phyloP scores from a whole-genome alignment of 2,888 invertebrate species.

The Heliconius aoede region DNA sequence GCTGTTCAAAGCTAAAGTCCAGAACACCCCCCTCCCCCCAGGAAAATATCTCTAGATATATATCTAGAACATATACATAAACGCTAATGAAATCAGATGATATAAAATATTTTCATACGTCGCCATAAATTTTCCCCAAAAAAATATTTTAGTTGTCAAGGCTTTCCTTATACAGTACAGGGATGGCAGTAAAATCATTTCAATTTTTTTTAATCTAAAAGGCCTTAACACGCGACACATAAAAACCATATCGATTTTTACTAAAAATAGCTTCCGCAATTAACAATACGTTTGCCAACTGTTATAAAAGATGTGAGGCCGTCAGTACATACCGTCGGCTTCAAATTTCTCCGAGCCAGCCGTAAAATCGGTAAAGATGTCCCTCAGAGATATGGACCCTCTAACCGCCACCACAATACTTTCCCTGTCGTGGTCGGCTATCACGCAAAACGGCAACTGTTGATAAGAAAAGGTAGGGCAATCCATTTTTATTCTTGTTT shows the following conservation, averaged over 20 bases:
- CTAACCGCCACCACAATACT: slow-evolving; percentile 92
- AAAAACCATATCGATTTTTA: neutral
- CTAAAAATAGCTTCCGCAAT: neutral
- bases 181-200: too few species aligned
- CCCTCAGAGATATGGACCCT: slow-evolving; percentile 93
- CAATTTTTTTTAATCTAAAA: neutral
- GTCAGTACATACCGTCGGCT: slow-evolving; percentile 79
- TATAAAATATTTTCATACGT: too few species aligned
- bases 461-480: slow-evolving; percentile 11
- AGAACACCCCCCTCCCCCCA: too few species aligned
- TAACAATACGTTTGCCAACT: neutral
- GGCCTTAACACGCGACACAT: neutral
- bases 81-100: too few species aligned
- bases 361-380: slow-evolving; percentile 92
- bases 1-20: too few species aligned
- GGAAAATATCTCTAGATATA: too few species aligned
- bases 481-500: slow-evolving; percentile 11
- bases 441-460: slow-evolving; percentile 93
- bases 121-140: too few species aligned
- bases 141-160: too few species aligned
- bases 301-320: neutral
- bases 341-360: slow-evolving; percentile 90
- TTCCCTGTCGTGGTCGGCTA: slow-evolving; percentile 90
- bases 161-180: too few species aligned
- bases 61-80: too few species aligned